Evolutionary conservation across 2,888 invertebrate genomes (phyloP).

Genomic region (Tolmerus cingulatus): DNA sequence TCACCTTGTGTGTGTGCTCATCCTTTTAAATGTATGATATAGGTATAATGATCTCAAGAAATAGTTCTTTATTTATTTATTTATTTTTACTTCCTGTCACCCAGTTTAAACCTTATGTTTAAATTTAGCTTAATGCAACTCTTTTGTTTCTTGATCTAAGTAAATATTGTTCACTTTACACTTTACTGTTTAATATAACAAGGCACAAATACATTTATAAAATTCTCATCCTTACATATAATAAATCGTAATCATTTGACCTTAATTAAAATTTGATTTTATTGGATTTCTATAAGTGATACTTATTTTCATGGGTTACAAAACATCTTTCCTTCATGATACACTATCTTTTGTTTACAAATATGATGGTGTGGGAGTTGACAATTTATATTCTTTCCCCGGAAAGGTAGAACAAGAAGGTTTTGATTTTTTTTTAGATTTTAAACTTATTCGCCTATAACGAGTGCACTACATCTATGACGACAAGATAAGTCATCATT

Average conservation of each 20-base stretch:
- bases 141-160: constrained; percentile 11
- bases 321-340: not conserved
- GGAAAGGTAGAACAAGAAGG: not conserved
- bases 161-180: constrained; percentile 32
- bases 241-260: not conserved
- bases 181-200: constrained; percentile 34
- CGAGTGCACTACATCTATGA: not conserved
- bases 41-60: constrained; percentile 35
- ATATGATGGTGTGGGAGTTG: not conserved
- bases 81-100: not conserved
- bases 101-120: not conserved
- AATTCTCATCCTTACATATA: constrained; percentile 16
- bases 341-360: constrained; percentile 7
- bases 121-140: not conserved
- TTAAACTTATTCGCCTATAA: not conserved
- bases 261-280: constrained; percentile 18
- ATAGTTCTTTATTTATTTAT: not conserved
- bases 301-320: not conserved
- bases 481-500: not conserved
- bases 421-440: not conserved
- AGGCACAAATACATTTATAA: constrained; percentile 43
- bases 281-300: constrained; percentile 3
- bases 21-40: constrained; percentile 5
- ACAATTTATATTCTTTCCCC: not conserved
- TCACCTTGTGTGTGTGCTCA: not conserved